Evolutionary conservation across 2,797 vertebrate species (phyloP).

Genomic region (Erpetoichthys calabaricus): DNA sequence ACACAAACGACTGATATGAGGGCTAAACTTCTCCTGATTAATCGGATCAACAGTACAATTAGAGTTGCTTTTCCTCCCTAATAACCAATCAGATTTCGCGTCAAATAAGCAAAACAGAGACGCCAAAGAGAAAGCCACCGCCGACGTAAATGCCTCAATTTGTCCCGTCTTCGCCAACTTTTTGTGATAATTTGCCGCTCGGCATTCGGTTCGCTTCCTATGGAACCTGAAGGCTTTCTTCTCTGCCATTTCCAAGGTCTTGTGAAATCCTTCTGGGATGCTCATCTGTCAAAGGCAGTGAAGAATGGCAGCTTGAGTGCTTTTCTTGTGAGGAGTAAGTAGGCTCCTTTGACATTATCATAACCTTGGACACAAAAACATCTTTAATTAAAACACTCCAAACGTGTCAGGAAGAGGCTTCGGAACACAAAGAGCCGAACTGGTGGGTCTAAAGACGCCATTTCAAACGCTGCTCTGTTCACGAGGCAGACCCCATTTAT

Average conservation of each 20-base stretch:
- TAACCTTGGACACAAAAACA: conserved; percentile 8
- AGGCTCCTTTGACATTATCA: conserved; percentile 7
- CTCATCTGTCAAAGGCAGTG: conserved; percentile 6
- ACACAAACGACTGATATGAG: too few relatives aligned
- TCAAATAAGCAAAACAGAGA: conserved; percentile 23
- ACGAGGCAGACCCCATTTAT: too few relatives aligned
- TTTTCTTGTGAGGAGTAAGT: conserved; percentile 8
- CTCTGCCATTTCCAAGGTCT: conserved; percentile 9
- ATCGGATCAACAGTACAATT: too few relatives aligned
- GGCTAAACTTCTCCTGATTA: too few relatives aligned
- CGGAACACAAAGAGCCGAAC: too few relatives aligned
- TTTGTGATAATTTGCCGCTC: too few relatives aligned
- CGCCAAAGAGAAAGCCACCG: conserved; percentile 14
- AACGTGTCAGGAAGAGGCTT: not conserved
- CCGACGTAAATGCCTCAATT: conserved; percentile 13
- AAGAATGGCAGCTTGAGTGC: conserved; percentile 9
- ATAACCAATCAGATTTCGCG: too few relatives aligned
- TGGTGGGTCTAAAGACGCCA: too few relatives aligned
- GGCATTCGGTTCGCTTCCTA: too few relatives aligned
- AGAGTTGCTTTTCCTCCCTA: too few relatives aligned
- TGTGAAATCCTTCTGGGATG: conserved; percentile 9
- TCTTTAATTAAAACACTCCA: conserved; percentile 12
- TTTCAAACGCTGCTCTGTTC: too few relatives aligned
- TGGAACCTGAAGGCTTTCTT: conserved; percentile 13
- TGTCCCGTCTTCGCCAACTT: too few relatives aligned